These are phyloP conservation scores for Heterodera carotae DNA, from an alignment of 1,140 invertebrate genomes.

Conservation along the genomic window DNA sequence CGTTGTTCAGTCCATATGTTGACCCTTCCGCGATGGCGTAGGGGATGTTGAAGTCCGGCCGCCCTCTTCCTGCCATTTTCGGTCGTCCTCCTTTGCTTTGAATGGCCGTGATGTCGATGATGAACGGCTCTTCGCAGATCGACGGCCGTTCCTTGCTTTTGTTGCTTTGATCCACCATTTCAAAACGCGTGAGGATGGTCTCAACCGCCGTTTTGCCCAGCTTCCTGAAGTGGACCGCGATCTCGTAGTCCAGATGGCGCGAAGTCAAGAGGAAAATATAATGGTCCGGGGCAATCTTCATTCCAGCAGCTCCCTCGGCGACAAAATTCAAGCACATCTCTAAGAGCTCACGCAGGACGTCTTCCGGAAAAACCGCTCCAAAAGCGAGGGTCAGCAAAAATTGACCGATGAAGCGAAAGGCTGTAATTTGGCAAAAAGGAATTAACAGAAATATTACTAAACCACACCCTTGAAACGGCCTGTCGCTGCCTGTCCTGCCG, in stretches of 20 bases:
- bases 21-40: neutral
- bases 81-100: neutral
- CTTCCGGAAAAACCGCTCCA: no score
- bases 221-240: neutral
- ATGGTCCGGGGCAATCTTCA: neutral
- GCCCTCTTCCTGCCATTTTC: neutral
- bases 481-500: no score
- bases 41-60: neutral
- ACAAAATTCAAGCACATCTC: no score
- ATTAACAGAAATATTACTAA: no score
- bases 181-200: neutral
- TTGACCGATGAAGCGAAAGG: neutral
- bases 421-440: neutral
- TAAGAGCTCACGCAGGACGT: no score
- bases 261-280: neutral
- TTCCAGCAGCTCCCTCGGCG: no score
- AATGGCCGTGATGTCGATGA: neutral
- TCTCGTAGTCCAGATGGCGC: neutral
- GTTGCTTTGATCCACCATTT: neutral
- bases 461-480: no score
- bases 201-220: neutral
- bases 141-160: neutral
- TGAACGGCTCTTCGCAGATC: neutral
- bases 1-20: neutral
- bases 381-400: neutral